phyloP scores from a whole-genome alignment of 2,888 invertebrate genomes.

The Diarsia mendica region DNA sequence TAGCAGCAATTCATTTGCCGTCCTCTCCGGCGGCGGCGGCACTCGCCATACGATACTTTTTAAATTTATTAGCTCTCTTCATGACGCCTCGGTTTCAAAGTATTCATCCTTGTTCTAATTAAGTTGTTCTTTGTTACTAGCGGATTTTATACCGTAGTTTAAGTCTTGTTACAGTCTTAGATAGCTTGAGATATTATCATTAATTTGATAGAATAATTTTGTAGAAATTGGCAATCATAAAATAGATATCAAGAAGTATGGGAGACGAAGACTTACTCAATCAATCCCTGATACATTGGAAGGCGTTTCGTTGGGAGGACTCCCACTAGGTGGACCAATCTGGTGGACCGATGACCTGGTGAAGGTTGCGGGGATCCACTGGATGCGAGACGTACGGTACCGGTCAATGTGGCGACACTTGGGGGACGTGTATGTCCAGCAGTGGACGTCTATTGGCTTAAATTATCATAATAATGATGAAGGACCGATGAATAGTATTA shows the following conservation, averaged over 20 bases:
- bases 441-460: no score
- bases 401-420: no score
- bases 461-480: no score
- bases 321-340: no score
- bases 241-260: background rate
- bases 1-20: slow-evolving; percentile 42
- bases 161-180: slow-evolving; percentile 5
- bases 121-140: background rate
- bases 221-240: background rate
- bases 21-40: background rate
- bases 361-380: no score
- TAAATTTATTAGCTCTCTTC: slow-evolving; percentile 43
- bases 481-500: background rate
- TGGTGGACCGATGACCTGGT: no score
- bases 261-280: background rate
- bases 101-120: slow-evolving; percentile 3
- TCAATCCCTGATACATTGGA: background rate
- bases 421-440: no score
- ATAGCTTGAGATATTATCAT: background rate
- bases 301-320: no score
- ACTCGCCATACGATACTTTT: slow-evolving; percentile 46
- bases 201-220: background rate
- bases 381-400: no score
- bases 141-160: background rate
- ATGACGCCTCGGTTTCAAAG: slow-evolving; percentile 15